Base-by-base conservation (phyloP, 2,113 vertebrate species). In the Pollimyrus isidori region DNA sequence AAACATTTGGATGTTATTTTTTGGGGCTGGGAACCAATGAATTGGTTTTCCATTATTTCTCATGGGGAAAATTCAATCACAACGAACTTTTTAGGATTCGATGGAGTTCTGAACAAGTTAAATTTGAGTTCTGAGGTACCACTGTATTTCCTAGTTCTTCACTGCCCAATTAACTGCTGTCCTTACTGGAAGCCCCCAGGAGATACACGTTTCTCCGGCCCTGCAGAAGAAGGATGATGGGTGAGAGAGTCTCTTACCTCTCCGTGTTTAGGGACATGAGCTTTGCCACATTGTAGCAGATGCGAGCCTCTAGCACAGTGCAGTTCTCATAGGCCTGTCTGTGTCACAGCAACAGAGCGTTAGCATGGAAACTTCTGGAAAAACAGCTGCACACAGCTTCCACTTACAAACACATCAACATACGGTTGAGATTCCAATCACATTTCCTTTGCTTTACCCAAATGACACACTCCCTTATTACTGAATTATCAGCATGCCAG, bases 321-420 rank as follows among this genome's bases (percentile, higher is more conserved):
- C 98, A 99, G 94, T 98, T 98, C 93, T 97, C 93, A 1, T 99
- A 99, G 21, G 97, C 98, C 93, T 99, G 98, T 91, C 98, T 99
- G 95, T 0, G 69, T 92, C 23, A 91, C 21, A 92, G 17, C 65
- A 10, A 90, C 3, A 87, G 2, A 87, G 26, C 2, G 19, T 49
- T 49, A 87, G 23, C 50, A 56, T 48, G 21, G 45, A 52, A 46
- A 35, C 85, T 49, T n/a, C 23, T 15, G 30, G 6, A 39, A 46
- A 87, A 23, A 56, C n/a, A 56, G 23, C 45, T 26, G 48, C 85
- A 53, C 85, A 86, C n/a, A 17, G 69, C 39, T 30, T 35, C 13
- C 13, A 35, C 4, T 30, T 4, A 13, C 26, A 39, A 4, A 73
- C 26, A 76, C 69, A 30, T 35, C 15, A 30, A 76, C 69, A 30